phyloP scores from a whole-genome alignment of 2,113 vertebrate genomes.

The rat (Rattus norvegicus) region DNA sequence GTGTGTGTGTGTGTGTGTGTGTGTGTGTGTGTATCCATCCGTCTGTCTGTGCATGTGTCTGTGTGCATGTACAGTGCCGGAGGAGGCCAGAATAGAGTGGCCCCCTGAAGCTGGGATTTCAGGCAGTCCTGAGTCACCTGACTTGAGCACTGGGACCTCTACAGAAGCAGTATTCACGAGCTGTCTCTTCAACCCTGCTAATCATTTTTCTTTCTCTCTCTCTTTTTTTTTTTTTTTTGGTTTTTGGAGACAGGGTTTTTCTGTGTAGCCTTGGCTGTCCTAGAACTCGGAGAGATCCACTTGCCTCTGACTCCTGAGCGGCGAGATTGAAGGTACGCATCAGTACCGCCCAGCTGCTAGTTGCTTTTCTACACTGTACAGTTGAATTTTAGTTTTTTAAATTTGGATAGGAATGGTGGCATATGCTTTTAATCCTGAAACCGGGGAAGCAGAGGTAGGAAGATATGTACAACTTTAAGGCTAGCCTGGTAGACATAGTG shows the following conservation, averaged over 20 bases:
- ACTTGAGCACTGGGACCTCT: background rate
- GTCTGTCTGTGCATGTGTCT: background rate
- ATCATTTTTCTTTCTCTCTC: background rate
- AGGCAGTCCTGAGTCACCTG: background rate
- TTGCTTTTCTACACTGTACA: background rate
- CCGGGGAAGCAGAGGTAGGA: background rate
- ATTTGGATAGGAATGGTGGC: background rate
- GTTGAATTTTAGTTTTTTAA: background rate
- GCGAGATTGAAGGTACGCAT: background rate
- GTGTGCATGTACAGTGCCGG: accelerated
- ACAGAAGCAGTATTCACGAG: background rate
- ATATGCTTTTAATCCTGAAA: no score
- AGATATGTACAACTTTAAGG: background rate
- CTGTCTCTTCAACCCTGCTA: background rate
- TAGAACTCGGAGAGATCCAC: background rate
- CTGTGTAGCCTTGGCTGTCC: background rate
- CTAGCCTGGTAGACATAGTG: background rate
- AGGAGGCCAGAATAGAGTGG: background rate
- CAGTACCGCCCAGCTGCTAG: background rate
- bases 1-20: background rate
- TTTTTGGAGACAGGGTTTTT: background rate
- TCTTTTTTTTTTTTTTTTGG: no score
- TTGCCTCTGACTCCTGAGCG: background rate
- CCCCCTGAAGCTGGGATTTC: background rate
- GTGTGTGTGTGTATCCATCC: background rate